These are phyloP conservation scores for Temnothorax longispinosus DNA, from an alignment of 1,140 invertebrate genomes.

Conservation along the genomic window DNA sequence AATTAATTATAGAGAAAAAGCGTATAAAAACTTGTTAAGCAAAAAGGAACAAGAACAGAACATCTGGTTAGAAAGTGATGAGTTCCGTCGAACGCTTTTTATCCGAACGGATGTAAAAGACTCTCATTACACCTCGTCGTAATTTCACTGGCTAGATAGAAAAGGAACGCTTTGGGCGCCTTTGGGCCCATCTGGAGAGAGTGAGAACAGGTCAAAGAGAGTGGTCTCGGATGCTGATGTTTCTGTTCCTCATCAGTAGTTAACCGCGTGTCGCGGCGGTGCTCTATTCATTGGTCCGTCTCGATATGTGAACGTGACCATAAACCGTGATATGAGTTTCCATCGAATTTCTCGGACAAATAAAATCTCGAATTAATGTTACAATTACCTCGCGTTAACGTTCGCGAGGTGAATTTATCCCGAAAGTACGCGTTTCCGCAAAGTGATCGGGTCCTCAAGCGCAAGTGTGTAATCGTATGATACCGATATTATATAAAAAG, in stretches of 20 bases:
- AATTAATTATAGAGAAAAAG: not conserved
- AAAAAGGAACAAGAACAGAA: not conserved
- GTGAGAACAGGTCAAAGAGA: slow-evolving; percentile 64
- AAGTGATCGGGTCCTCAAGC: not conserved
- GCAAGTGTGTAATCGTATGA: not conserved
- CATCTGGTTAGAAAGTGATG: slow-evolving; percentile 44
- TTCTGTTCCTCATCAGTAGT: slow-evolving; percentile 82
- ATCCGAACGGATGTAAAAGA: slow-evolving; percentile 47
- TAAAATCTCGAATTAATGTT: not conserved
- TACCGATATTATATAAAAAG: not conserved
- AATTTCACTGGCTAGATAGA: slow-evolving; percentile 59
- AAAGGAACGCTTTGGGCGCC: slow-evolving; percentile 50
- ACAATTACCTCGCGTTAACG: not conserved
- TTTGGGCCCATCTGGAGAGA: slow-evolving; percentile 51
- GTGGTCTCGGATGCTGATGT: slow-evolving; percentile 74
- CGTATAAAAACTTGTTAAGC: not conserved
- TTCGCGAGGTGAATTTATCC: slow-evolving; percentile 20
- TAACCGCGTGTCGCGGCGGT: slow-evolving; percentile 74
- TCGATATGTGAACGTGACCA: slow-evolving; percentile 8
- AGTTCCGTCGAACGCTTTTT: slow-evolving; percentile 17
- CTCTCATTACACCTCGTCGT: not conserved
- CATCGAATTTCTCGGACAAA: slow-evolving; percentile 12
- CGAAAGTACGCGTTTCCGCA: not conserved
- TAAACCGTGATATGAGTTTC: not conserved
- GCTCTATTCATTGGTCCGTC: slow-evolving; percentile 66